phyloP scores from a whole-genome alignment of 1,140 invertebrate species.

The Drosophila willistoni region DNA sequence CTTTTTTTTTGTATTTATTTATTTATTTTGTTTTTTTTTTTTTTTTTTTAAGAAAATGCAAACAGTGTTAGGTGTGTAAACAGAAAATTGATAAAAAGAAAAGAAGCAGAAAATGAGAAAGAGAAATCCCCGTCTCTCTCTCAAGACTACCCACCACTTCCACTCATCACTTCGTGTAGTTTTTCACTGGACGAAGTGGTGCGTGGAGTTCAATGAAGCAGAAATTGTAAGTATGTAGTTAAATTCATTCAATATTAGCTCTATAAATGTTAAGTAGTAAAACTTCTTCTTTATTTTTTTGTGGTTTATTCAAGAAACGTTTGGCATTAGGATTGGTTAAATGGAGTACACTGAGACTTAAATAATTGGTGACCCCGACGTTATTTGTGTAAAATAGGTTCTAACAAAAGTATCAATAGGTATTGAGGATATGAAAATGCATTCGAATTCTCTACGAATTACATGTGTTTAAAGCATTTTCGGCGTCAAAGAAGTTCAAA shows the following conservation, averaged over 20 bases:
- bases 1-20: too few species aligned
- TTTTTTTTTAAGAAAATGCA: constrained; percentile 62
- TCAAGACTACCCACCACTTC: constrained; percentile 1
- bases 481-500: too few species aligned
- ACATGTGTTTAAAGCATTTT: too few species aligned
- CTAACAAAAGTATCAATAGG: too few species aligned
- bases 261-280: constrained; percentile 27
- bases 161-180: constrained; percentile 11
- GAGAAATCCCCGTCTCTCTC: neutral
- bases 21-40: neutral
- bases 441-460: too few species aligned
- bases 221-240: constrained; percentile 51
- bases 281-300: neutral
- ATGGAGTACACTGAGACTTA: neutral
- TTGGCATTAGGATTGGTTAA: neutral
- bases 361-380: neutral
- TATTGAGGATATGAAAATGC: too few species aligned
- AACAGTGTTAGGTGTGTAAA: constrained; percentile 69
- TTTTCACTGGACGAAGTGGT: constrained; percentile 28
- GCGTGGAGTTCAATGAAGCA: constrained; percentile 52
- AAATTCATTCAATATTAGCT: constrained; percentile 74
- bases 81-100: constrained; percentile 63
- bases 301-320: neutral
- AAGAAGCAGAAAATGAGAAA: constrained; percentile 25
- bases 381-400: neutral